These are phyloP conservation scores for Dromius quadrimaculatus DNA, from an alignment of 2,888 invertebrate species.

Conservation along the genomic window DNA sequence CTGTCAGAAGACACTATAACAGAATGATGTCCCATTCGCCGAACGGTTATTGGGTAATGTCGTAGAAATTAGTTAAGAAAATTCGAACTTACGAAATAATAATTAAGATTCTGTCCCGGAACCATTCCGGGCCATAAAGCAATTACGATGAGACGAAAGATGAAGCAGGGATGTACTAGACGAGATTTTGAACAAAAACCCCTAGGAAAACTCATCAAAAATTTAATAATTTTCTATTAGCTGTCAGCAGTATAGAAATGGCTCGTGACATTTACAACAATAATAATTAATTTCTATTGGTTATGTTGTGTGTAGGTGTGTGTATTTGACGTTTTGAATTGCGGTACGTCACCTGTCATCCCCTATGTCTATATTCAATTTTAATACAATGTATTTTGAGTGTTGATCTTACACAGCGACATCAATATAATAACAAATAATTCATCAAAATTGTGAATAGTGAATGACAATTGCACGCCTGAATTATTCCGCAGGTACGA, in stretches of 20 bases:
- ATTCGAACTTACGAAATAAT: conserved; percentile 59
- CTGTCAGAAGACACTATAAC: background rate
- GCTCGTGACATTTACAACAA: background rate
- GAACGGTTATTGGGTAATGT: conserved; percentile 50
- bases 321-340: conserved; percentile 30
- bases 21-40: background rate
- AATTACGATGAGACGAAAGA: conserved; percentile 56
- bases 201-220: no score
- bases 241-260: background rate
- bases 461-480: background rate
- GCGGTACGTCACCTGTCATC: conserved; percentile 26
- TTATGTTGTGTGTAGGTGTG: no score
- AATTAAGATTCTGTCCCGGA: conserved; percentile 62
- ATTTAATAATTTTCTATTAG: no score
- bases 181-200: no score
- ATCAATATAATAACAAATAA: conserved; percentile 13
- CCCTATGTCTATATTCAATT: background rate
- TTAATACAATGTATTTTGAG: conserved; percentile 31
- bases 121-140: conserved; percentile 62
- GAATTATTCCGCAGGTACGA: no score
- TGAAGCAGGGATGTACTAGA: no score
- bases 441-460: background rate
- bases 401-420: background rate
- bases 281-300: conserved; percentile 33
- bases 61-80: conserved; percentile 53